Evolutionary conservation across 2,888 invertebrate genomes (phyloP).

Genomic region (Penaeus monodon): DNA sequence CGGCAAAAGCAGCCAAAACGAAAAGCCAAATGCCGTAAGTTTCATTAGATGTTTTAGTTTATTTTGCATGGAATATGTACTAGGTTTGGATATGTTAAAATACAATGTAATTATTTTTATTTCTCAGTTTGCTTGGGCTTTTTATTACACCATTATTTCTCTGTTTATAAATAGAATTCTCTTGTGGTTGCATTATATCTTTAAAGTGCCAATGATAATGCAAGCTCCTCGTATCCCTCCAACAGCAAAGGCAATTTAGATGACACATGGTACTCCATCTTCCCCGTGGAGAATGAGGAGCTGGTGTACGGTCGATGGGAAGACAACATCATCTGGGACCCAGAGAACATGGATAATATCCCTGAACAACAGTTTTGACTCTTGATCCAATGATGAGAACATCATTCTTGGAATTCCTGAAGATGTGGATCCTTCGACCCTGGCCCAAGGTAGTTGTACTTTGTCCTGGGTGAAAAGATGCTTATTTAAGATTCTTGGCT

Average conservation of each 20-base stretch:
- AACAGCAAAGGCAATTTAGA: slow-evolving; percentile 72
- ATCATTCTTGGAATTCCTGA: slow-evolving; percentile 94
- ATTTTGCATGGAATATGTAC: background rate
- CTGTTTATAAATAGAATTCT: too few relatives aligned
- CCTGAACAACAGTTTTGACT: slow-evolving; percentile 93
- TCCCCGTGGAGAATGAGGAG: slow-evolving; percentile 98
- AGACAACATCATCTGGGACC: slow-evolving; percentile 98
- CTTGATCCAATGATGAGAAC: slow-evolving; percentile 97
- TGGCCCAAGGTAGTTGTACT: slow-evolving; percentile 61
- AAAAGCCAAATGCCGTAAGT: slow-evolving; percentile 54
- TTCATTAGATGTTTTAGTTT: background rate
- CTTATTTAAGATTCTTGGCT: background rate
- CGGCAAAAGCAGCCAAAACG: slow-evolving; percentile 45
- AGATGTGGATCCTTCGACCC: slow-evolving; percentile 87
- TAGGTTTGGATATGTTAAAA: background rate
- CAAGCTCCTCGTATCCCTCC: background rate
- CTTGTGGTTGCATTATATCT: too few relatives aligned
- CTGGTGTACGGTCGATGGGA: slow-evolving; percentile 96
- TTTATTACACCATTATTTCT: too few relatives aligned
- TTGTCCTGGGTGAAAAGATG: background rate
- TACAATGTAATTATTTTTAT: background rate
- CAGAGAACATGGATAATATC: slow-evolving; percentile 86
- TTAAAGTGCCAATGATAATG: too few relatives aligned
- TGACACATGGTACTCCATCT: slow-evolving; percentile 97
- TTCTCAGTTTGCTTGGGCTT: too few relatives aligned